Evolutionary conservation across 2,888 invertebrate species (phyloP).

Genomic region (Drepanosiphum platanoidis): DNA sequence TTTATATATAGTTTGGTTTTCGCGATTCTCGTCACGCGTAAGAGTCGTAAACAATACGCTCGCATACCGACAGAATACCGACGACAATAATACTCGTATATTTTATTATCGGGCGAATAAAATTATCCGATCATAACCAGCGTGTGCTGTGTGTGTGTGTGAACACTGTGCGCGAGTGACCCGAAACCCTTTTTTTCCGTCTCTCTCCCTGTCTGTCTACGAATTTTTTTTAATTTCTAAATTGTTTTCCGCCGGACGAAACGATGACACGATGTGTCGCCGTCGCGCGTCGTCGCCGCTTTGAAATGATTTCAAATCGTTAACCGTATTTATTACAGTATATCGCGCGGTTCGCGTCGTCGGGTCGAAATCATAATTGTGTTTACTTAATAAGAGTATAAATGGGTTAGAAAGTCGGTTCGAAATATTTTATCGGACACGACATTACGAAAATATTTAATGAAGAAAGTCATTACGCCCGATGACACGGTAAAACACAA

Average conservation of each 20-base stretch:
- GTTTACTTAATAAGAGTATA: constrained; percentile 10
- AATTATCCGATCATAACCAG: background rate
- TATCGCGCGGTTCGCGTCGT: too few relatives aligned
- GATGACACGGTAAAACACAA: constrained; percentile 21
- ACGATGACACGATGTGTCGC: background rate
- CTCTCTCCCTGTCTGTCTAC: too few relatives aligned
- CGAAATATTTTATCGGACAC: constrained; percentile 4
- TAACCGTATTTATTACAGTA: background rate
- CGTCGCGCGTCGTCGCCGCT: background rate
- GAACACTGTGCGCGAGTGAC: background rate
- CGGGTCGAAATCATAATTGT: background rate
- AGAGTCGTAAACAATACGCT: background rate
- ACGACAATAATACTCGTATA: background rate
- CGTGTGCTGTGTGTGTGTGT: background rate
- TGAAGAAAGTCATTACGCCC: constrained; percentile 32
- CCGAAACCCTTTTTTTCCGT: too few relatives aligned
- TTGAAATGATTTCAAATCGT: background rate
- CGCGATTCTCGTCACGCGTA: background rate
- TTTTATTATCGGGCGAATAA: background rate
- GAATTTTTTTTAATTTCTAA: too few relatives aligned
- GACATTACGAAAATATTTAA: constrained; percentile 17
- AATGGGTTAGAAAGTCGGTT: constrained; percentile 33
- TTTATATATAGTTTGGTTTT: background rate
- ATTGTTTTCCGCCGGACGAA: background rate
- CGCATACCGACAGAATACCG: background rate